Evolutionary conservation across 1,140 invertebrate genomes (phyloP).

Genomic region (Trialeurodes vaporariorum): DNA sequence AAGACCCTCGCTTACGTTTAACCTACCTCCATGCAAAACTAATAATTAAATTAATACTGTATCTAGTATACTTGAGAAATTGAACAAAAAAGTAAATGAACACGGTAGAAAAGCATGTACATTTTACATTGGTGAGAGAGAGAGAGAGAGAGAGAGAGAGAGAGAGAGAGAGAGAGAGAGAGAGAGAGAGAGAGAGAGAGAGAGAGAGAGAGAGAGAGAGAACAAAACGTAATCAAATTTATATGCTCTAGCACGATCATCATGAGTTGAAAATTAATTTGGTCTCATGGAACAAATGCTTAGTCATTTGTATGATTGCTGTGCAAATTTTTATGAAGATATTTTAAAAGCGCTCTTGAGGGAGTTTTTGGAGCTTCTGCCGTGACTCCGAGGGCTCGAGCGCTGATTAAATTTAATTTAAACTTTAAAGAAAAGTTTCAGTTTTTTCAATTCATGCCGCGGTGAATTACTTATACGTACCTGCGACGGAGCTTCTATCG

Average conservation of each 20-base stretch:
- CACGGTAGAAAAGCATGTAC: too few relatives aligned
- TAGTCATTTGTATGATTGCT: background rate
- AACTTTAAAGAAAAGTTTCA: background rate
- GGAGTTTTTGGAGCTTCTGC: background rate
- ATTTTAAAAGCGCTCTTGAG: background rate
- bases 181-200: too few relatives aligned
- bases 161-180: too few relatives aligned
- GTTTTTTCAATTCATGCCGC: background rate
- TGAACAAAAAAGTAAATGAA: too few relatives aligned
- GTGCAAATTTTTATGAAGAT: background rate
- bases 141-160: too few relatives aligned
- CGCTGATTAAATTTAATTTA: background rate
- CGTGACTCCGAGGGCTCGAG: background rate
- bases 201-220: background rate
- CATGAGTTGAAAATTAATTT: background rate
- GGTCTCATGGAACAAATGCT: background rate
- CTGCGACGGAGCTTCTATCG: background rate
- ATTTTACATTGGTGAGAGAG: too few relatives aligned
- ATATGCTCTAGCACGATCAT: background rate
- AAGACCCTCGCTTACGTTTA: too few relatives aligned
- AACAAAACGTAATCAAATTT: background rate
- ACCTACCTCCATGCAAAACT: too few relatives aligned
- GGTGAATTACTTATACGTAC: background rate
- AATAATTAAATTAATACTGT: too few relatives aligned
- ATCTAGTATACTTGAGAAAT: too few relatives aligned